phyloP scores from a whole-genome alignment of 2,888 invertebrate genomes.

The Parnassius smintheus region DNA sequence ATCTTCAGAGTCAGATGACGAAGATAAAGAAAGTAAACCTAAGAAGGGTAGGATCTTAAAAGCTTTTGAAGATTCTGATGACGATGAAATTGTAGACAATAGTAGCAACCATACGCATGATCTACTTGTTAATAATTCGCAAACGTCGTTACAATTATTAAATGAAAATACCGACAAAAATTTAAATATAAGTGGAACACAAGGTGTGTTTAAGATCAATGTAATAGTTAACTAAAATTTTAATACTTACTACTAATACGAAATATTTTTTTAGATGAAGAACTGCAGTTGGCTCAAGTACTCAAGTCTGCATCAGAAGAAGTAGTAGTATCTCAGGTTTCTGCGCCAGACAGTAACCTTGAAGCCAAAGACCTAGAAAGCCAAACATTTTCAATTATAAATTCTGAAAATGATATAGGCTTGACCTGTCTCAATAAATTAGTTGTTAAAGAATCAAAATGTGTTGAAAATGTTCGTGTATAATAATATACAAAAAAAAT shows the following conservation, averaged over 20 bases:
- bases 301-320: slow-evolving; percentile 28
- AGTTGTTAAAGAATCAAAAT: slow-evolving; percentile 44
- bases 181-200: slow-evolving; percentile 44
- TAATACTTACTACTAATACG: slow-evolving; percentile 7
- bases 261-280: slow-evolving; percentile 28
- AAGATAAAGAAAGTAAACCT: slow-evolving; percentile 43
- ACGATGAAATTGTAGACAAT: slow-evolving; percentile 34
- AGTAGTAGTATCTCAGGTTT: slow-evolving; percentile 23
- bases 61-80: slow-evolving; percentile 75
- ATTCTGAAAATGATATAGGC: slow-evolving; percentile 30
- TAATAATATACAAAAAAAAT: not conserved
- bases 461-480: slow-evolving; percentile 52
- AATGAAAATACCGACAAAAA: slow-evolving; percentile 27
- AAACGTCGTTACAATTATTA: slow-evolving; percentile 10
- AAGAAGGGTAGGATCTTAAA: slow-evolving; percentile 71
- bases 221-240: not conserved
- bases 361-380: slow-evolving; percentile 42
- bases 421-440: slow-evolving; percentile 39
- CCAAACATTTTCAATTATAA: slow-evolving; percentile 60
- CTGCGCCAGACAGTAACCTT: not conserved
- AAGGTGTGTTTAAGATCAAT: slow-evolving; percentile 45
- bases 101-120: not conserved
- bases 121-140: not conserved
- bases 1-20: slow-evolving; percentile 57
- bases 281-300: slow-evolving; percentile 31